A percentile compares a stretch with the other conserved stretches of the same genome.
These are phyloP conservation scores for Dysdera silvatica DNA, from an alignment of 1,140 invertebrate genomes.

Conservation along the genomic window DNA sequence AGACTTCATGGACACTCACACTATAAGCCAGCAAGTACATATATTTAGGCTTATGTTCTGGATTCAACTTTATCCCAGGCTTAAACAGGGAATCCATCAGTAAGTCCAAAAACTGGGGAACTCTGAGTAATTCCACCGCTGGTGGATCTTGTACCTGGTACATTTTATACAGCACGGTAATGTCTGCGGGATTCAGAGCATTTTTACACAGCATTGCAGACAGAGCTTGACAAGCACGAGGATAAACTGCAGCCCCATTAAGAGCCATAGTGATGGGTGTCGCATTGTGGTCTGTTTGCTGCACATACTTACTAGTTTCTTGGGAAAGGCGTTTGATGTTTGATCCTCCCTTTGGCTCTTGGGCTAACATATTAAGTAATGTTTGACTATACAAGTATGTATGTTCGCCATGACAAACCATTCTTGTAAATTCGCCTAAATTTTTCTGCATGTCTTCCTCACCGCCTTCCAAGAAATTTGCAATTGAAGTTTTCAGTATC, in stretches of 20 bases:
- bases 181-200: constrained; percentile 93
- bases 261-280: constrained; percentile 92
- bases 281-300: constrained; percentile 76
- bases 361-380: constrained; percentile 82
- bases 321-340: constrained; percentile 89
- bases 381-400: constrained; percentile 97
- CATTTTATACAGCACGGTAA: constrained; percentile 82
- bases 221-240: constrained; percentile 81
- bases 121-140: constrained; percentile 84
- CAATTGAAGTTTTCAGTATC: constrained; percentile 90
- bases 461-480: constrained; percentile 53
- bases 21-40: constrained; percentile 92
- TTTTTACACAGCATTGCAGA: constrained; percentile 92
- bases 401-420: constrained; percentile 98
- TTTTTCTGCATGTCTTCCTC: constrained; percentile 83
- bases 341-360: constrained; percentile 80
- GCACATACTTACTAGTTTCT: constrained; percentile 88
- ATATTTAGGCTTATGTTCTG: constrained; percentile 95
- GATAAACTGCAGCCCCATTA: constrained; percentile 83
- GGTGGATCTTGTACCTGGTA: constrained; percentile 83
- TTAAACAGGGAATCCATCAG: constrained; percentile 90
- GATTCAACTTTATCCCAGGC: constrained; percentile 83
- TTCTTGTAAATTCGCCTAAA: constrained; percentile 92
- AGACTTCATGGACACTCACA: constrained; percentile 78
- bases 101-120: constrained; percentile 78